A percentile compares a stretch with the other conserved stretches of the same genome.
These are phyloP conservation scores for Morelia viridis DNA, from an alignment of 2,797 vertebrate species.

Conservation along the genomic window DNA sequence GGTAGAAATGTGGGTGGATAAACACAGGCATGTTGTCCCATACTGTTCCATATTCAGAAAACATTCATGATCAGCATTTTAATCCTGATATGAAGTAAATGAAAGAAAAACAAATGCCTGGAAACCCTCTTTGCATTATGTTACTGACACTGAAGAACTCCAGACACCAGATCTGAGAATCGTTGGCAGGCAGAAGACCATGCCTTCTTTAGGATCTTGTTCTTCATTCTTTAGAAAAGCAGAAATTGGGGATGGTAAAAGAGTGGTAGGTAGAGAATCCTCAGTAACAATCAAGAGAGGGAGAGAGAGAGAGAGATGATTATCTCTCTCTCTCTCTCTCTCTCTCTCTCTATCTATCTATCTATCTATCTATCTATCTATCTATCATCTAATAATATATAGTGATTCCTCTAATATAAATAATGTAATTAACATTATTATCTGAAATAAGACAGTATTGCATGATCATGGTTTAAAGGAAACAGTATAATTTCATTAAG, in stretches of 20 bases:
- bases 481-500: conserved; percentile 9
- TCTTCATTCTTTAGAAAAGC: neutral
- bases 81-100: conserved; percentile 22
- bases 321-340: too few relatives aligned
- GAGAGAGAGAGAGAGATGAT: too few relatives aligned
- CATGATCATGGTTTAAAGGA: neutral
- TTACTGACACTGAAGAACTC: conserved; percentile 26
- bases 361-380: too few relatives aligned
- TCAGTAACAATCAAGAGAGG: neutral
- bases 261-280: neutral
- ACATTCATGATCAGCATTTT: conserved; percentile 27
- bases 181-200: conserved; percentile 18
- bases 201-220: conserved; percentile 15
- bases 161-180: conserved; percentile 23
- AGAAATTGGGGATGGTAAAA: neutral
- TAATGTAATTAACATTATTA: neutral
- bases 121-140: neutral
- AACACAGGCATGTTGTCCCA: neutral
- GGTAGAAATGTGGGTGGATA: neutral
- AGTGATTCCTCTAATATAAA: neutral
- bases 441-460: neutral
- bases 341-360: neutral
- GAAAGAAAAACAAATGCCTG: conserved; percentile 20
- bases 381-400: neutral
- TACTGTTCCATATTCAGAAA: conserved; percentile 5